Percentiles rank a stretch among this genome's conserved stretches.
Conservation (phyloP, 1,140 invertebrate species). For the Ceratina japonica region DNA sequence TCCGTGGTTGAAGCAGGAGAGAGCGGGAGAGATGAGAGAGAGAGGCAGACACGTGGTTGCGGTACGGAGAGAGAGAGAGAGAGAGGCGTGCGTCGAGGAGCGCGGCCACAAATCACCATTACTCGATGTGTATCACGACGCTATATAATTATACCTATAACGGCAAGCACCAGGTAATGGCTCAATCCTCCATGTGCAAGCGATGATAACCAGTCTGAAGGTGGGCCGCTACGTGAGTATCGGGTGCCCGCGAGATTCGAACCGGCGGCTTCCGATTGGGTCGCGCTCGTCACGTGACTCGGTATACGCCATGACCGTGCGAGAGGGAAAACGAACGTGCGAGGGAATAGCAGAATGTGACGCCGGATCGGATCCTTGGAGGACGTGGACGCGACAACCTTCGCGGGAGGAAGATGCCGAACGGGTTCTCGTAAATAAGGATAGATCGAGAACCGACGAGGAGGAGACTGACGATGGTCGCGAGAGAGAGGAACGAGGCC, state of each 20-base stretch:
- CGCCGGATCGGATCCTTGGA: constrained; percentile 30
- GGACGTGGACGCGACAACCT: constrained; percentile 8
- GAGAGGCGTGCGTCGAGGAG: constrained; percentile 59
- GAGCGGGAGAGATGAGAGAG: neutral
- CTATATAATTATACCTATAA: constrained; percentile 80
- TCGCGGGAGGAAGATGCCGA: constrained; percentile 41
- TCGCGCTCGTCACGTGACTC: constrained; percentile 60
- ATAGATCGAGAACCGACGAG: constrained; percentile 39
- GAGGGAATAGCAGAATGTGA: constrained; percentile 8
- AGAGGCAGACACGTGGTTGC: constrained; percentile 52
- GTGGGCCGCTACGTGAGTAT: constrained; percentile 56
- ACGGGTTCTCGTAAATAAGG: constrained; percentile 44
- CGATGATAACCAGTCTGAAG: constrained; percentile 71
- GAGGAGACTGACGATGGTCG: constrained; percentile 12
- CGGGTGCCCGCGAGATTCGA: constrained; percentile 69
- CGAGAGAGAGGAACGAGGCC: constrained; percentile 25
- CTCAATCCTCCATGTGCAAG: constrained; percentile 78
- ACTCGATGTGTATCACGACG: constrained; percentile 79
- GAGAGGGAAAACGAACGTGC: constrained; percentile 7
- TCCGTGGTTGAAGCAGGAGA: constrained; percentile 19
- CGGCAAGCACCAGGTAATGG: constrained; percentile 78
- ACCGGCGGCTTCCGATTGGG: constrained; percentile 51
- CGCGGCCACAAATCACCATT: constrained; percentile 78
- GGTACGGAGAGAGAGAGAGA: constrained; percentile 40
- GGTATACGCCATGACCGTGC: constrained; percentile 65